A percentile compares a stretch with the other conserved stretches of the same genome.
phyloP scores from a whole-genome alignment of 1,140 invertebrate species.

The Drosophila repleta region DNA sequence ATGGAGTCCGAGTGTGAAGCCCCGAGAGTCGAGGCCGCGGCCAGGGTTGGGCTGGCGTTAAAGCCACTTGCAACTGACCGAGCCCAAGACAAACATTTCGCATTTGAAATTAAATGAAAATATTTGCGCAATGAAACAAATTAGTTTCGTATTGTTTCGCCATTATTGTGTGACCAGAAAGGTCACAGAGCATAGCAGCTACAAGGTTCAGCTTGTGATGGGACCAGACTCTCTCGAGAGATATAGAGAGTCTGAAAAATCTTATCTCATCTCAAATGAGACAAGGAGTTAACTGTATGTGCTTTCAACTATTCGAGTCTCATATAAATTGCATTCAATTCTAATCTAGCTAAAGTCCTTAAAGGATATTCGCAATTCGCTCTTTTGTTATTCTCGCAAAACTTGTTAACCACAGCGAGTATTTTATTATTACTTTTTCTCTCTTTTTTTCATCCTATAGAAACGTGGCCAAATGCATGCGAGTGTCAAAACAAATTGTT shows the following conservation, averaged over 20 bases:
- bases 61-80: slow-evolving; percentile 16
- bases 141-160: slow-evolving; percentile 33
- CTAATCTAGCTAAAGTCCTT: no score
- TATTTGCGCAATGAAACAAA: slow-evolving; percentile 60
- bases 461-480: slow-evolving; percentile 42
- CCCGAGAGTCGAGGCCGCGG: not conserved
- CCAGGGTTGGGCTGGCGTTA: not conserved
- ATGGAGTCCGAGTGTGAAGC: slow-evolving; percentile 28
- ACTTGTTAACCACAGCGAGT: slow-evolving; percentile 31
- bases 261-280: no score
- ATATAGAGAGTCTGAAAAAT: no score
- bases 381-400: slow-evolving; percentile 1
- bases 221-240: not conserved
- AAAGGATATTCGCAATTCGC: not conserved
- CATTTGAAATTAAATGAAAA: slow-evolving; percentile 67
- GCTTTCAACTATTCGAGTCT: no score
- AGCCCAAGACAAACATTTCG: slow-evolving; percentile 54
- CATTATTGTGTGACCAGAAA: not conserved
- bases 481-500: slow-evolving; percentile 69
- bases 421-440: slow-evolving; percentile 23
- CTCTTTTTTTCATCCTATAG: not conserved
- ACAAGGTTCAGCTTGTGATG: not conserved
- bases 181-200: not conserved
- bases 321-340: no score
- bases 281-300: no score